Base-by-base conservation (phyloP, 2,888 invertebrate species). In the Sipunculus nudus region DNA sequence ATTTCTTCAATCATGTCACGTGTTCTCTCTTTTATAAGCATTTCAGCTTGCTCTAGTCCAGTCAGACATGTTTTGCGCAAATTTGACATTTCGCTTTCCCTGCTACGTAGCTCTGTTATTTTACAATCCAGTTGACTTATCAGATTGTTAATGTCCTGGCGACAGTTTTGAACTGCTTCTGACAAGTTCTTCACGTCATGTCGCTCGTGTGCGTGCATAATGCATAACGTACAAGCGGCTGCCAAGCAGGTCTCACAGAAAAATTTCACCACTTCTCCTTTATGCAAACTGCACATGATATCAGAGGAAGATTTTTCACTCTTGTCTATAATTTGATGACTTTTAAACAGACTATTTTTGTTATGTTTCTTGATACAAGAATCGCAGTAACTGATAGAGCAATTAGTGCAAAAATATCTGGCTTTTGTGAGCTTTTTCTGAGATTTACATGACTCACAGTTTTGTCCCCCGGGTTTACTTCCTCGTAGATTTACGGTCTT, bases 211-310 rank as follows among this genome's bases (percentile, higher is more conserved):
- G 59, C 57, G 43, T 58, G 39, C 65, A 72, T 63, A n/a, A 71
- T 61, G 48, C 72, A 72, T 48, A 72, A 32, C 19, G 67, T 69
- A 53, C 72, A 72, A 39, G 65, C 56, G 6, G 68, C 53, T 28
- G 48, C 40, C 50, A 69, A 59, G 47, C 72, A 72, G 1, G 65
- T 67, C 21, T 53, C 26, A 40, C 54, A 54, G 40, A 59, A 52
- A 46, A 59, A 70, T 25, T 56, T 59, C 5, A 63, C 65, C 23
- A 29, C 16, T 35, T 71, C 69, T 1, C 57, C 54, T 10, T 47
- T 56, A 55, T 71, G 71, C 6, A 55, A 31, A 26, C 10, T 65
- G 40, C 71, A 71, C 19, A 61, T 35, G 31, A 68, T 47, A 59
- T 64, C 64, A 10, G 61, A 54, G 13, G 54, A 39, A 10, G 46